phyloP scores from a whole-genome alignment of 2,888 invertebrate species.

The Onchidella celtica region DNA sequence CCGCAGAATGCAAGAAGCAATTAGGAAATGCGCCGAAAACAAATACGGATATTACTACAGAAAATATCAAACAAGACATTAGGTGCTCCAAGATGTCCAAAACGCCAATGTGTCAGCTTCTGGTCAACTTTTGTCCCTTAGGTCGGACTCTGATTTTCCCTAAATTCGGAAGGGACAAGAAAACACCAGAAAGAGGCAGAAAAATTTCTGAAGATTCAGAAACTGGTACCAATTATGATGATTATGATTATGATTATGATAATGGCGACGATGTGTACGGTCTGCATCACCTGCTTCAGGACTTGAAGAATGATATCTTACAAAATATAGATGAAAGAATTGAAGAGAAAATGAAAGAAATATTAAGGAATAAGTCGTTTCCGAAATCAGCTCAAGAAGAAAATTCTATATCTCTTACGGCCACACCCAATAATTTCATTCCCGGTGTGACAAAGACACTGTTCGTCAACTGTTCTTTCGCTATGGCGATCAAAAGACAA shows the following conservation, averaged over 20 bases:
- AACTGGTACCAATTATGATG: not conserved
- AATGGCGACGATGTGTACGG: not conserved
- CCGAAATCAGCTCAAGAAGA: not conserved
- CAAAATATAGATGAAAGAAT: not conserved
- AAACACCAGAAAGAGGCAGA: not conserved
- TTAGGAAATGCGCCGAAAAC: not conserved
- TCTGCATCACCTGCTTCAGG: not conserved
- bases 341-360: not conserved
- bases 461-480: not conserved
- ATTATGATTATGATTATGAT: not conserved
- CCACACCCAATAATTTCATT: not conserved
- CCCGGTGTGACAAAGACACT: not conserved
- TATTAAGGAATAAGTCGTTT: not conserved
- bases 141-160: not conserved
- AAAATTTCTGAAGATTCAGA: not conserved
- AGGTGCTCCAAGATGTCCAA: not conserved
- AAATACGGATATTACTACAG: not conserved
- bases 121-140: not conserved
- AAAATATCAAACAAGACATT: not conserved
- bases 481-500: not conserved
- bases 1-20: not conserved
- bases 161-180: not conserved
- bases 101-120: not conserved
- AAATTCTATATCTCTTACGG: not conserved
- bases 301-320: not conserved